A percentile compares a stretch with the other conserved stretches of the same genome.
These are phyloP conservation scores for Emydoidea blandingii DNA, from an alignment of 2,797 vertebrate species.

Conservation along the genomic window DNA sequence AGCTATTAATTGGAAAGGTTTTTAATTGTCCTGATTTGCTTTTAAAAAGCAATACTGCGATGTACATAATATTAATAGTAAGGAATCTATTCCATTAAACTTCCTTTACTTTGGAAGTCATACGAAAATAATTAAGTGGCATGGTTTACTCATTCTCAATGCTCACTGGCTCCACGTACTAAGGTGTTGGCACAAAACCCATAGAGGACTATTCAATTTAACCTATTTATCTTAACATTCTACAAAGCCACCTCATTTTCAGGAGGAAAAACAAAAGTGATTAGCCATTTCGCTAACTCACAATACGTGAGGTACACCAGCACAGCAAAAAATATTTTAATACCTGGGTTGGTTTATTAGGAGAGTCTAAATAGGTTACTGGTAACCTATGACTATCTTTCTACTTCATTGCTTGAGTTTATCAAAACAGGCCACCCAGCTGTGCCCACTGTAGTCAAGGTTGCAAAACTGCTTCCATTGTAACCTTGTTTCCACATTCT, in stretches of 20 bases:
- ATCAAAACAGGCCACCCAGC: not conserved
- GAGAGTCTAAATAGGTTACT: not conserved
- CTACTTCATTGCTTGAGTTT: not conserved
- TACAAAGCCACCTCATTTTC: not conserved
- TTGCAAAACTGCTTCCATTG: not conserved
- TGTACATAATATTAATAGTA: not conserved
- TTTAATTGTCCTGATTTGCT: slow-evolving; percentile 4
- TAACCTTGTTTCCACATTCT: not conserved
- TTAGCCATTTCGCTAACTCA: not conserved
- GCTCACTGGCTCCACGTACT: not conserved
- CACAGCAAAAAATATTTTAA: not conserved
- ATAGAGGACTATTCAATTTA: not conserved
- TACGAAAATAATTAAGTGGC: not conserved
- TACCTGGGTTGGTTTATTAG: not conserved
- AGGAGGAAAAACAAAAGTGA: not conserved
- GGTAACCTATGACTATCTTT: not conserved
- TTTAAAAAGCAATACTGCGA: not conserved
- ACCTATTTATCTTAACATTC: accelerated
- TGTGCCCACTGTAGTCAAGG: not conserved
- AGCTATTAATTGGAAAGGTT: slow-evolving; percentile 16
- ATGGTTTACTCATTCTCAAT: not conserved
- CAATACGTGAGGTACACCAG: accelerated
- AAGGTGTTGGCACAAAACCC: not conserved
- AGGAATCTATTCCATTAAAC: not conserved
- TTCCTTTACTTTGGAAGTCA: not conserved